Conservation (phyloP, 2,888 invertebrate species). For the Metellina segmentata region DNA sequence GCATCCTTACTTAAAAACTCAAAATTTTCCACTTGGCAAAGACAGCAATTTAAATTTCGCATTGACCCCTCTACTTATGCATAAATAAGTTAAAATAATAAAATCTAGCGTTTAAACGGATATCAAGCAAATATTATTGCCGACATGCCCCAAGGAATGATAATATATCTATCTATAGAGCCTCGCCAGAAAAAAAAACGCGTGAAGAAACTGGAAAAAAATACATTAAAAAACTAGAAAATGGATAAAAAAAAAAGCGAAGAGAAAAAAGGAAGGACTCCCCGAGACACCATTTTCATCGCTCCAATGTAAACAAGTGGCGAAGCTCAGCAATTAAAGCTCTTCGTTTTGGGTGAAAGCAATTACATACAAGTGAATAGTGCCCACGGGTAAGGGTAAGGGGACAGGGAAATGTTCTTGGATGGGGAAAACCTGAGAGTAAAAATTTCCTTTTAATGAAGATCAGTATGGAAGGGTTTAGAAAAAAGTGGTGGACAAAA, state of each 20-base stretch:
- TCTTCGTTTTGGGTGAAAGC: slow-evolving; percentile 64
- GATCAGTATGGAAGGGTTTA: not conserved
- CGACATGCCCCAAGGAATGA: slow-evolving; percentile 21
- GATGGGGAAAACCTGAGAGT: slow-evolving; percentile 37
- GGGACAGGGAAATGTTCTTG: slow-evolving; percentile 12
- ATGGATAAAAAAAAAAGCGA: slow-evolving; percentile 8
- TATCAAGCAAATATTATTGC: slow-evolving; percentile 32
- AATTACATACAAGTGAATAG: slow-evolving; percentile 66
- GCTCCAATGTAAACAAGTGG: slow-evolving; percentile 60
- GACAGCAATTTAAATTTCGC: slow-evolving; percentile 6
- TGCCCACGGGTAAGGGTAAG: slow-evolving; percentile 32
- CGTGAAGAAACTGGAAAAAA: not conserved
- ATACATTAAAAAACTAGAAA: not conserved
- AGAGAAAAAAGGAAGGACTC: not conserved
- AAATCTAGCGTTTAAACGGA: slow-evolving; percentile 22
- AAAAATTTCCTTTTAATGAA: slow-evolving; percentile 44
- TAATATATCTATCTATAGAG: not conserved
- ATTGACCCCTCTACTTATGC: not conserved
- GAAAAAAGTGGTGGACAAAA: not conserved
- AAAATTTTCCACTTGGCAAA: not conserved
- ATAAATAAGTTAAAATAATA: slow-evolving; percentile 34
- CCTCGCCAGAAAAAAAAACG: not conserved
- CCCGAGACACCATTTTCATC: slow-evolving; percentile 51
- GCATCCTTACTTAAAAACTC: not conserved
- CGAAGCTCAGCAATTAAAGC: slow-evolving; percentile 64